A percentile compares a stretch with the other conserved stretches of the same genome.
Conservation (phyloP, 2,888 invertebrate genomes). For the Litoditis marina region DNA sequence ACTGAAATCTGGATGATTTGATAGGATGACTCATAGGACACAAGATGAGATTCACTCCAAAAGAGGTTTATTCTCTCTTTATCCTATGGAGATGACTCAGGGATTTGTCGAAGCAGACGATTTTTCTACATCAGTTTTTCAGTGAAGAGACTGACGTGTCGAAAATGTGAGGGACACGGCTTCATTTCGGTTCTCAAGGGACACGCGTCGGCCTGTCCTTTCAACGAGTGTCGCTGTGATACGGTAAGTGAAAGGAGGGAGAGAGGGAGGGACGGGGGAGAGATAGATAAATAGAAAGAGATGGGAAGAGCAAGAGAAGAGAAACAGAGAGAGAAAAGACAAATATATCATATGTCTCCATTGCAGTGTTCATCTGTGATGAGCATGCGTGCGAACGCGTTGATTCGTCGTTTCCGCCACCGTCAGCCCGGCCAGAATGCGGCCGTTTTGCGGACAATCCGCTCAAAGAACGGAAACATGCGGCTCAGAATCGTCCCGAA, state of each 20-base stretch:
- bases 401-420: slow-evolving; percentile 49
- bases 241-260: slow-evolving; percentile 44
- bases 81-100: too few relatives aligned
- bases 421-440: slow-evolving; percentile 34
- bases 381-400: slow-evolving; percentile 48
- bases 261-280: too few relatives aligned
- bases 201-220: slow-evolving; percentile 51
- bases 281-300: too few relatives aligned
- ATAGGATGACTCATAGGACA: too few relatives aligned
- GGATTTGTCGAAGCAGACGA: too few relatives aligned
- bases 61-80: too few relatives aligned
- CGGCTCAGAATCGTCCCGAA: slow-evolving; percentile 39
- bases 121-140: slow-evolving; percentile 16
- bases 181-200: slow-evolving; percentile 46
- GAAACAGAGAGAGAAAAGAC: neutral
- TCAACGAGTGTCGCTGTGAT: slow-evolving; percentile 46
- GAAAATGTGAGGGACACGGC: slow-evolving; percentile 58
- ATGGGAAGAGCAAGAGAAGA: too few relatives aligned
- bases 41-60: too few relatives aligned
- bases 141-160: slow-evolving; percentile 51
- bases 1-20: too few relatives aligned
- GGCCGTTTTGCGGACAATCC: slow-evolving; percentile 40
- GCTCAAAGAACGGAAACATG: slow-evolving; percentile 46
- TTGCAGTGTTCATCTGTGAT: slow-evolving; percentile 47
- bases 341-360: neutral